Evolutionary conservation across 1,140 invertebrate species (phyloP), one percentile per base, ranked within the genome.

Genomic region (Neodiprion pinetum): DNA sequence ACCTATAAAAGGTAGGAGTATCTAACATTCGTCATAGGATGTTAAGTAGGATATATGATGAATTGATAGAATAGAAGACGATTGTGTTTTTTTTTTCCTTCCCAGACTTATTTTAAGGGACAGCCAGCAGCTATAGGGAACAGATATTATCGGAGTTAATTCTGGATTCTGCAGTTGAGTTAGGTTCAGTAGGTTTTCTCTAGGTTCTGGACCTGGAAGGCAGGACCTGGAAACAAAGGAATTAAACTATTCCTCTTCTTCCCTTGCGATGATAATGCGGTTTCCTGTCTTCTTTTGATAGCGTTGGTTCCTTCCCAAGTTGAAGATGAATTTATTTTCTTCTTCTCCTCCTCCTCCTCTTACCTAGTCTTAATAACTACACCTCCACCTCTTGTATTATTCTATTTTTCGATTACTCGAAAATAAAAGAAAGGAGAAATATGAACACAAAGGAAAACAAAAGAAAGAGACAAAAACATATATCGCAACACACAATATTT

Each of bases 161-260:
- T 74, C 79, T 61, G 53, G 53, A 61, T 77, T 88, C 87, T 87
- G 85, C 87, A 87, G 87, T 86, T 61, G 11, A 61, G 53, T 61
- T 61, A 61, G 53, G 53, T 61, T 61, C 11, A 61, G 53, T 12
- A 14, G n/a, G 53, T 61, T 87, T 85, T 82, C 85, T 87, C 83
- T 81, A 82, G 85, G 86, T 85, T 85, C 85, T 86, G 84, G 86
- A 83, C 85, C 84, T 88, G 85, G 87, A 87, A 83, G 79, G 79
- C 85, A 86, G 84, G 86, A 88, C 86, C 87, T 88, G 87, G 87
- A 88, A 88, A 88, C 80, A 88, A 88, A 88, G 87, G 86, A 40
- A 88, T 88, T 88, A 88, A 83, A 81, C 28, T 40, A 48, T 5
- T 61, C 11, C 14, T 78, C 75, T 77, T 85, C 76, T 77, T 78